Evolutionary conservation across 2,888 invertebrate species (phyloP), one percentile per base, ranked within the genome.

Genomic region (Podotricha telesiphe): DNA sequence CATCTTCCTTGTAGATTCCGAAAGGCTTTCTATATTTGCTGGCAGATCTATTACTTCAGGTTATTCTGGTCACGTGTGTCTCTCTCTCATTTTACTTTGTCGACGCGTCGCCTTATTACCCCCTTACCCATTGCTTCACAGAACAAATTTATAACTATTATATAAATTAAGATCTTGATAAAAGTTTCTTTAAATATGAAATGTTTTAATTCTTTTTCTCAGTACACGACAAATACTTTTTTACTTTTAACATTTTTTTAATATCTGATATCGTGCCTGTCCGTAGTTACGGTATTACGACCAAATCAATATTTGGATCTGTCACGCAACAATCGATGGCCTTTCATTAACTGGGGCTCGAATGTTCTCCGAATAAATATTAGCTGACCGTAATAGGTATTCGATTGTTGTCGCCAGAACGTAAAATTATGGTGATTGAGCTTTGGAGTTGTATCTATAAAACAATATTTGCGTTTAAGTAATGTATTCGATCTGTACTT

Each of bases 51-150:
- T 61, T 28, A 13, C 72, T 68, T 62, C 28, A 48, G 47, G 17
- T 62, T 73, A 91, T 89, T 89, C 88, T 75, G 76, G 75, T 86
- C 92, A 91, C 92, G 92, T 90, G 92, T 90, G 82, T 77, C 78
- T 77, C 82, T 80, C 84, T 86, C 86, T 88, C 89, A 86, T 89
- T 88, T 87, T 82, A 82, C 81, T 83, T 79, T 83, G 86, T 86
- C 86, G 86, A 83, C 83, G 80, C 86, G 81, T 82, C 85, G 87
- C 89, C 89, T 90, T 89, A 89, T 88, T 83, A 85, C 82, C 79
- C 82, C 79, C 86, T 83, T 34, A 42, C 87, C 88, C 85, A 86
- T 87, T 86, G 83, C 85, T 74, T 65, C 34, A 19, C 40, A 34
- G 42, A 42, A 22, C 48, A 22, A 59, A 50, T 62, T 62, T 48